Evolutionary conservation across 2,113 vertebrate species (phyloP), one percentile per base, ranked within the genome.

Genomic region (Crotophaga sulcirostris): DNA sequence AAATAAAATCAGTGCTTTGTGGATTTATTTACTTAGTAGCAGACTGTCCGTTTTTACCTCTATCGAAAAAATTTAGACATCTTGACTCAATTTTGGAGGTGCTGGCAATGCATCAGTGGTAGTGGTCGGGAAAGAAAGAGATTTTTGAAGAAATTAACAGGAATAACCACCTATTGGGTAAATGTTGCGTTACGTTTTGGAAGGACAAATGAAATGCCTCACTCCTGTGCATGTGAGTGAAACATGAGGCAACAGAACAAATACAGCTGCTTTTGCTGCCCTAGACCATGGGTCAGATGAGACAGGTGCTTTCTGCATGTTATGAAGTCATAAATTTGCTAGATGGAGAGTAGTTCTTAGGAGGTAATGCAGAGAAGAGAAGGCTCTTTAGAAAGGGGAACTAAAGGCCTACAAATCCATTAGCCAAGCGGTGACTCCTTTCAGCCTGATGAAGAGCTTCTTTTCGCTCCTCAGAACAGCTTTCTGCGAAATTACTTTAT

Each of bases 141-240:
- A 10, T 76, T 78, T 76, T 55, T 3, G 11, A 60, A 76, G n/a
- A 49, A 68, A 80, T 63, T 15, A 60, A 2, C 1, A 19, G 74
- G 36, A 73, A 16, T 63, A 55, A 7, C 40, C 38, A 14, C 5
- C 4, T 80, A 18, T 15, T 3, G 55, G 29, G 3, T 68, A 17
- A 84, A 1, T 16, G 12, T 25, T 42, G 36, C 1, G 0, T 26
- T 62, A 19, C 5, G 21, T 20, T 55, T 74, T 3, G 3, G 23
- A 45, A 67, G 52, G 16, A 42, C 44, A 70, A 20, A 17, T 92
- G 16, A 66, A 62, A 62, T 69, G 28, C 7, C 10, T 66, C 23
- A 16, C 21, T 76, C 31, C 5, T 10, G 3, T 42, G 24, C 10
- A 1, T 12, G 24, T 44, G 44, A 5, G 5, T 55, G 47, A 74